Percentiles rank a stretch among this genome's conserved stretches.
Evolutionary conservation across 2,113 vertebrate species (phyloP).

Genomic region (Campylorhamphus procurvoides): DNA sequence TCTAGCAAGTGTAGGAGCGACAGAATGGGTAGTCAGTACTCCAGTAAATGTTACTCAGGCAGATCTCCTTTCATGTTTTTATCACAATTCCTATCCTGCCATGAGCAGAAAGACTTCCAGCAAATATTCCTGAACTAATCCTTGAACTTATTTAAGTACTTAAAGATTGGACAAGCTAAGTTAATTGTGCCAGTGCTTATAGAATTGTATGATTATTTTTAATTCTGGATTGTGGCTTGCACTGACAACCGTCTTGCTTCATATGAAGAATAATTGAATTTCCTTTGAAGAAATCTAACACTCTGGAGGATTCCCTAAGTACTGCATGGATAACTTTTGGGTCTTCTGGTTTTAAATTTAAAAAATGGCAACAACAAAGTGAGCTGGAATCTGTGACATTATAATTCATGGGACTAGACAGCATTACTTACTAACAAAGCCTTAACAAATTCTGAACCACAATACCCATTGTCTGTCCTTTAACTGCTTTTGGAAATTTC

Average conservation of each 20-base stretch:
- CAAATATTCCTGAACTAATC: not conserved
- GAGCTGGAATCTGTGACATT: not conserved
- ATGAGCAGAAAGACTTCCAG: not conserved
- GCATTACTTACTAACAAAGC: not conserved
- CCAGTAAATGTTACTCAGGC: not conserved
- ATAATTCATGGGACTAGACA: not conserved
- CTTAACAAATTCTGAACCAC: not conserved
- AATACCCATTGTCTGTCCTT: not conserved
- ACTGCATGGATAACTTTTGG: not conserved
- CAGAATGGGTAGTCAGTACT: not conserved
- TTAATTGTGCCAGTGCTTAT: not conserved
- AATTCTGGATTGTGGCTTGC: not conserved
- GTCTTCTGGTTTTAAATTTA: not conserved
- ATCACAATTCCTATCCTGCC: not conserved
- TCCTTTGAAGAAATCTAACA: not conserved
- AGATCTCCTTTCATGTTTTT: not conserved
- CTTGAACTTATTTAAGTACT: not conserved
- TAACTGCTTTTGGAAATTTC: not conserved
- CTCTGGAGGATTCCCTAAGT: not conserved
- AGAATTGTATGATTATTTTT: not conserved
- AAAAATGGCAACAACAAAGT: not conserved
- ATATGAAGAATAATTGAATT: not conserved
- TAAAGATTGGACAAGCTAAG: not conserved
- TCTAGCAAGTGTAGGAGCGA: not conserved
- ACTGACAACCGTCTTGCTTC: not conserved